Percentiles rank a stretch among this genome's conserved stretches.
Conservation (phyloP, 2,888 invertebrate species). For the Brachyptera putata region DNA sequence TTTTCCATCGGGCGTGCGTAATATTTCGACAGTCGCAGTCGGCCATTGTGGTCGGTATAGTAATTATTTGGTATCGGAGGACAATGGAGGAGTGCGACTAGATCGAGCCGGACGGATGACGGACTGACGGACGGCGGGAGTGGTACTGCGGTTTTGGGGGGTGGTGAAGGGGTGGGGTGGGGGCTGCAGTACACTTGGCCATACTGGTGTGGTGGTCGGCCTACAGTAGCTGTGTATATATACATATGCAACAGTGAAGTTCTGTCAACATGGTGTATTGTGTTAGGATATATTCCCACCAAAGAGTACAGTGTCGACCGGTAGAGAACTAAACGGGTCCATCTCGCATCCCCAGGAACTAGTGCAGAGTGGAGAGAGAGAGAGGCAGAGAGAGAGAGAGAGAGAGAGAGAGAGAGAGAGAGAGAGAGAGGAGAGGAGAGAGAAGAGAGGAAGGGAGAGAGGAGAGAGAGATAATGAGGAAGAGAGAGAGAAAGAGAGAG, state of each 20-base stretch:
- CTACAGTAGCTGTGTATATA: too few species aligned
- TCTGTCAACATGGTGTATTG: background rate
- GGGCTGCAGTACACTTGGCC: too few species aligned
- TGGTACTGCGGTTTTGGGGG: too few species aligned
- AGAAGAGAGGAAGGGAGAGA: background rate
- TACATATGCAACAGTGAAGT: background rate
- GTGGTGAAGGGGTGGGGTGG: too few species aligned
- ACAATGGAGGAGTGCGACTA: background rate
- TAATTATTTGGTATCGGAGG: background rate
- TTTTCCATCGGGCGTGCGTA: slow-evolving; percentile 5
- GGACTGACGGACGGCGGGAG: background rate
- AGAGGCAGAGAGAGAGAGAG: background rate
- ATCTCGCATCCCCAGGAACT: background rate
- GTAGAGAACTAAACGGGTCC: background rate
- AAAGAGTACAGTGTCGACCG: background rate
- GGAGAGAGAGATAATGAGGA: background rate
- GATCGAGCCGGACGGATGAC: background rate
- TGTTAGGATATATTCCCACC: background rate
- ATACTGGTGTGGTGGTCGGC: too few species aligned
- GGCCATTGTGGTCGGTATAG: background rate
- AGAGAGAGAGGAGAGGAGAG: background rate
- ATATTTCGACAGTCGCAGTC: background rate
- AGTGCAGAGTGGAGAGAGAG: background rate
- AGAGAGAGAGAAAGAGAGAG: background rate
- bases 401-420: background rate